Evolutionary conservation across 1,140 invertebrate genomes (phyloP).

Genomic region (Caenorhabditis elegans): DNA sequence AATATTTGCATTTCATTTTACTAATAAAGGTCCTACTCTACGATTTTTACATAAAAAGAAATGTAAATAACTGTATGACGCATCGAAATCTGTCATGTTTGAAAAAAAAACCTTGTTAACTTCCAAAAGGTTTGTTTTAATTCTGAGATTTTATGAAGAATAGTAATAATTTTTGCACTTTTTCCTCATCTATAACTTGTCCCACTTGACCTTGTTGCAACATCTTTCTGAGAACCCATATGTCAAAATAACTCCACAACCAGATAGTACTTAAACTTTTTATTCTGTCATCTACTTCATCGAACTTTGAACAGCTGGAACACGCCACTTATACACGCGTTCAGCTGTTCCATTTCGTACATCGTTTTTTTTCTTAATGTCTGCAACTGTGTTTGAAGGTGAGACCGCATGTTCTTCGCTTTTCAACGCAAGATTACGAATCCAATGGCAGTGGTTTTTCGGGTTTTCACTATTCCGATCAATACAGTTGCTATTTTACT

Average conservation of each 20-base stretch:
- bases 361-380: neutral
- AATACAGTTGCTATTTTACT: neutral
- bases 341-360: neutral
- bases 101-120: no score
- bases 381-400: slow-evolving; percentile 4
- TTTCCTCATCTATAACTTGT: no score
- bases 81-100: no score
- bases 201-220: neutral
- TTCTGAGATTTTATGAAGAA: no score
- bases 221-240: neutral
- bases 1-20: no score
- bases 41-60: no score
- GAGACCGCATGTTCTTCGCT: neutral
- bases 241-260: neutral
- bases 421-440: neutral
- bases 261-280: neutral
- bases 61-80: no score
- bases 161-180: no score
- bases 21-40: no score
- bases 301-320: slow-evolving; percentile 26
- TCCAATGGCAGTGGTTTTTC: neutral
- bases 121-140: no score
- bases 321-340: no score
- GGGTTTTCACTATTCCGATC: neutral
- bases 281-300: neutral